Evolutionary conservation across 2,888 invertebrate genomes (phyloP).

Genomic region (Cephus pulcher): DNA sequence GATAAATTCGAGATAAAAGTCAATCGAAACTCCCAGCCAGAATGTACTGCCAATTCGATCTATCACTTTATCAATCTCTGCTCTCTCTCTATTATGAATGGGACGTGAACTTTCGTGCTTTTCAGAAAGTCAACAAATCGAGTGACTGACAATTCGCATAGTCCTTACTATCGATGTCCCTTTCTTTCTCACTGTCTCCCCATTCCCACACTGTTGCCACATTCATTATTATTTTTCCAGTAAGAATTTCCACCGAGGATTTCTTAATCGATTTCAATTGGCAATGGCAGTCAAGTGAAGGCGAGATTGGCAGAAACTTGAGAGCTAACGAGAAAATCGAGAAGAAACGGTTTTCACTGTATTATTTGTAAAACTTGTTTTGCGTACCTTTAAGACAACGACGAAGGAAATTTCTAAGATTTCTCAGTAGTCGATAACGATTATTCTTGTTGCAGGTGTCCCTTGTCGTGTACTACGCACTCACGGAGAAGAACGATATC

Average conservation of each 20-base stretch:
- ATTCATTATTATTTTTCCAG: background rate
- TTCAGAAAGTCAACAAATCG: background rate
- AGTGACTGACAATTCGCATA: background rate
- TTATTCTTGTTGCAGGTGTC: conserved; percentile 68
- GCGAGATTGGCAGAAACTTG: background rate
- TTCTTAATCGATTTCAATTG: background rate
- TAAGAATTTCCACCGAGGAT: background rate
- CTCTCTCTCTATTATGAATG: background rate
- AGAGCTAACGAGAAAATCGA: too few relatives aligned
- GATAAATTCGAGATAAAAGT: background rate
- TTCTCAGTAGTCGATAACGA: background rate
- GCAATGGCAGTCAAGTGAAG: background rate
- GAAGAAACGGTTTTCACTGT: conserved; percentile 58
- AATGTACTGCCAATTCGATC: too few relatives aligned
- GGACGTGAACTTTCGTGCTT: background rate
- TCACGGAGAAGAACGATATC: conserved; percentile 66
- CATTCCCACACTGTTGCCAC: background rate
- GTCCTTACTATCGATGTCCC: too few relatives aligned
- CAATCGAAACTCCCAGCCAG: background rate
- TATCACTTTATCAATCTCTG: too few relatives aligned
- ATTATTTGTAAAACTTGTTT: conserved; percentile 17
- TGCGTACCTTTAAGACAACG: background rate
- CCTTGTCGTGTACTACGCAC: conserved; percentile 75
- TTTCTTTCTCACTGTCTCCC: too few relatives aligned
- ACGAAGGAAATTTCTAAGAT: background rate